phyloP scores from a whole-genome alignment of 2,797 vertebrate genomes.

The Gambelia wislizenii region DNA sequence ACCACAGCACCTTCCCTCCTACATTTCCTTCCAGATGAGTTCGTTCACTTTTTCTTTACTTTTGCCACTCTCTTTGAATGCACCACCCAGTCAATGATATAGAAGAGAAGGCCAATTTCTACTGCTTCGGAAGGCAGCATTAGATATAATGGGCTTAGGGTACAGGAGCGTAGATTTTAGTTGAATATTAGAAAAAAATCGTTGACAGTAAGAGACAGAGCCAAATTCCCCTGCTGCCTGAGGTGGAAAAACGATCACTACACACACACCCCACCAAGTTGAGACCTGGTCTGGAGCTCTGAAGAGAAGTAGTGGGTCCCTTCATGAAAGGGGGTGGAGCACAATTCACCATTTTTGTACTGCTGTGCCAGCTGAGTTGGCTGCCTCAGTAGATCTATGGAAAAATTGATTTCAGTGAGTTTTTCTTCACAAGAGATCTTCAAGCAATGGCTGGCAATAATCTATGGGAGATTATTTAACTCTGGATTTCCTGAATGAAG shows the following conservation, averaged over 20 bases:
- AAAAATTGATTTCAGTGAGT: too few relatives aligned
- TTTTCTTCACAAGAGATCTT: not conserved
- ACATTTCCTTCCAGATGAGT: not conserved
- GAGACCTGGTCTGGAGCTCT: too few relatives aligned
- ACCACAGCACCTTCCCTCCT: not conserved
- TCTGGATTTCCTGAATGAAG: not conserved
- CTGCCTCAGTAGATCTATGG: too few relatives aligned
- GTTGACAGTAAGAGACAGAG: not conserved
- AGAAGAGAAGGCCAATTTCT: not conserved
- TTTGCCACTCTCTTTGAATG: not conserved
- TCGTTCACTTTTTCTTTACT: not conserved
- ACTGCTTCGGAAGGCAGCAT: not conserved
- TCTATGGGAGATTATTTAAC: not conserved
- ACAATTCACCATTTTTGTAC: too few relatives aligned
- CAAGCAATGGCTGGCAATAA: not conserved
- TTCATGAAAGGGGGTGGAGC: too few relatives aligned
- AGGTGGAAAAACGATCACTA: too few relatives aligned
- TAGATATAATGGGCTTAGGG: not conserved
- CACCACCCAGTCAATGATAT: not conserved
- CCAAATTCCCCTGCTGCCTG: too few relatives aligned
- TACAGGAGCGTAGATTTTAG: not conserved
- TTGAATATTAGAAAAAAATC: not conserved
- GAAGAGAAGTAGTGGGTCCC: too few relatives aligned
- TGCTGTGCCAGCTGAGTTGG: too few relatives aligned
- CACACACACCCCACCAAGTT: too few relatives aligned